Conservation (phyloP, 2,113 vertebrate species). For the Platycercus adscitus region DNA sequence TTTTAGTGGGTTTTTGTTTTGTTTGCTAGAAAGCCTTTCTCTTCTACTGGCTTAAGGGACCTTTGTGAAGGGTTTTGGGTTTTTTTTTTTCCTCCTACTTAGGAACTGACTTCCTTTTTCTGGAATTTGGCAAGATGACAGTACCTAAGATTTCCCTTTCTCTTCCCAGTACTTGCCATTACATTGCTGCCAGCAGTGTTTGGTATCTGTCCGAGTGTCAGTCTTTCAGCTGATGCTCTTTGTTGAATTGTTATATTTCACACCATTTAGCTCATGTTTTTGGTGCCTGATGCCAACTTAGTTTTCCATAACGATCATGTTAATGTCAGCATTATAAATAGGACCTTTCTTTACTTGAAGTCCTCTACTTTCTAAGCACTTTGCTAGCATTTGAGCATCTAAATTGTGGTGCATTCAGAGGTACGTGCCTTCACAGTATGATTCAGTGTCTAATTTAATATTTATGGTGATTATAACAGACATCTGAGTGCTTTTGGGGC, state of each 20-base stretch:
- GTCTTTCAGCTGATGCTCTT: not conserved
- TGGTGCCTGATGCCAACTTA: not conserved
- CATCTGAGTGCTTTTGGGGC: not conserved
- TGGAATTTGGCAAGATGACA: slow-evolving; percentile 40
- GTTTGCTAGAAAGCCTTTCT: not conserved
- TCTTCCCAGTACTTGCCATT: not conserved
- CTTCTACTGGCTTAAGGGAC: not conserved
- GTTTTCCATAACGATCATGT: not conserved
- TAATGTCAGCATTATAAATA: not conserved
- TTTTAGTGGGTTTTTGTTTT: not conserved
- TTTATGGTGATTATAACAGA: not conserved
- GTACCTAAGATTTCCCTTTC: slow-evolving; percentile 17
- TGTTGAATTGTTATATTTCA: not conserved
- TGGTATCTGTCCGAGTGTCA: not conserved
- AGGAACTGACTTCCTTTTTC: slow-evolving; percentile 39
- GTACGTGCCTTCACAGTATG: not conserved
- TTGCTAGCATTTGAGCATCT: not conserved
- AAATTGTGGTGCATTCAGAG: not conserved
- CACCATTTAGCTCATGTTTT: not conserved
- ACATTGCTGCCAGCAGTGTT: not conserved
- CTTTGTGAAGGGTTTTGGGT: slow-evolving; percentile 1
- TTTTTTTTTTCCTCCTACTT: not conserved
- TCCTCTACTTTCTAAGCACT: not conserved
- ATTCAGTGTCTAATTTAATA: not conserved
- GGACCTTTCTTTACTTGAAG: not conserved